Percentiles rank a stretch among this genome's conserved stretches.
These are phyloP conservation scores for Cuniculus paca DNA, from an alignment of 2,797 vertebrate genomes.

Conservation along the genomic window DNA sequence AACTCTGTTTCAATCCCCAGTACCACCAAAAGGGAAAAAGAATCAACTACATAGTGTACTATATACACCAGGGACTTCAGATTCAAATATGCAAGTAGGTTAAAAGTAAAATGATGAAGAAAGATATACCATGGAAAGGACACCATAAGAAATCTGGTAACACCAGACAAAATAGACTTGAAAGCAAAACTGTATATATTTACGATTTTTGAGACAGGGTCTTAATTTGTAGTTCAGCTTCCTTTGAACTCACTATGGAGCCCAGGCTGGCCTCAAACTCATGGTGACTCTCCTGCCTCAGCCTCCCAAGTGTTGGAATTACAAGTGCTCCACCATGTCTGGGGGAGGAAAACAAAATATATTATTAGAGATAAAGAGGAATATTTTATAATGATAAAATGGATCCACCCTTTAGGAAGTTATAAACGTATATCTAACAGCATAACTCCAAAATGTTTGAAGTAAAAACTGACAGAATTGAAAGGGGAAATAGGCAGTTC, in stretches of 20 bases:
- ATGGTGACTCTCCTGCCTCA: not conserved
- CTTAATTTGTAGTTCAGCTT: no score
- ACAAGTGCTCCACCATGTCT: not conserved
- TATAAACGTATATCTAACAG: not conserved
- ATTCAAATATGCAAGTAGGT: no score
- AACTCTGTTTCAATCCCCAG: no score
- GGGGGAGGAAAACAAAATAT: not conserved
- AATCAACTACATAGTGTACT: no score
- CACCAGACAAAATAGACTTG: not conserved
- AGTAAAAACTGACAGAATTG: not conserved
- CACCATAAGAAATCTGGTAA: not conserved
- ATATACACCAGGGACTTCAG: no score
- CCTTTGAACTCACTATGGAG: not conserved
- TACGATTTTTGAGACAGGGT: no score
- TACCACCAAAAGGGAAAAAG: no score
- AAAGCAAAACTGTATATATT: not conserved
- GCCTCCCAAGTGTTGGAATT: not conserved
- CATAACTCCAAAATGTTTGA: not conserved
- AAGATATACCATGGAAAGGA: not conserved
- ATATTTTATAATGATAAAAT: not conserved
- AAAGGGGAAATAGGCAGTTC: not conserved
- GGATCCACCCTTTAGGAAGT: not conserved
- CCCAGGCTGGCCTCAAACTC: not conserved
- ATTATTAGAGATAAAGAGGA: not conserved
- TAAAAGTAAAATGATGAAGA: no score